These are phyloP conservation scores for Jordanella pulchra DNA, from an alignment of 2,797 vertebrate genomes.

Conservation along the genomic window DNA sequence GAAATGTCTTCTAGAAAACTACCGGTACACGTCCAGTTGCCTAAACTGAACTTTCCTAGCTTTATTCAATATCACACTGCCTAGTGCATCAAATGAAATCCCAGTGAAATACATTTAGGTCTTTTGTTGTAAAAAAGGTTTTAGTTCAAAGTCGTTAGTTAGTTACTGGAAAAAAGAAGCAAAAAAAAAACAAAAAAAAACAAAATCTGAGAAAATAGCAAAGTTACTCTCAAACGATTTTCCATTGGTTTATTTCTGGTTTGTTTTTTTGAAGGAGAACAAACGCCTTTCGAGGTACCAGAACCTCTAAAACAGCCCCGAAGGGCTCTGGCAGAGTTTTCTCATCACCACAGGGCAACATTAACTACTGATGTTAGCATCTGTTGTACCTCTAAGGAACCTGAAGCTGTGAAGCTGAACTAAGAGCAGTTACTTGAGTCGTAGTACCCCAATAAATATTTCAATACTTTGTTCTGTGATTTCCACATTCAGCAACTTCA, in stretches of 20 bases:
- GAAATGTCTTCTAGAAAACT: no score
- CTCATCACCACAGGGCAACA: conserved; percentile 34
- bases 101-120: not conserved
- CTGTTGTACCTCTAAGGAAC: conserved; percentile 55
- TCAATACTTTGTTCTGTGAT: conserved; percentile 46
- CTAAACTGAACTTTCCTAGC: no score
- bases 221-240: no score
- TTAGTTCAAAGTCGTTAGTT: no score
- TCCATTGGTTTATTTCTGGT: no score
- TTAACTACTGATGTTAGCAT: conserved; percentile 62
- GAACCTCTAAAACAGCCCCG: not conserved
- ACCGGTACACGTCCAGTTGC: no score
- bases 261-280: not conserved
- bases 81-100: not conserved
- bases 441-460: conserved; percentile 66
- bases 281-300: not conserved
- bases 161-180: no score
- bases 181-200: no score
- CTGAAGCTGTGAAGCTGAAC: conserved; percentile 39
- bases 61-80: no score
- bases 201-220: no score
- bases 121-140: no score
- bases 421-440: conserved; percentile 52
- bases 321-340: conserved; percentile 4
- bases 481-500: conserved; percentile 63